Evolutionary conservation across 1,140 invertebrate species (phyloP).

Genomic region (Penaeus japonicus): DNA sequence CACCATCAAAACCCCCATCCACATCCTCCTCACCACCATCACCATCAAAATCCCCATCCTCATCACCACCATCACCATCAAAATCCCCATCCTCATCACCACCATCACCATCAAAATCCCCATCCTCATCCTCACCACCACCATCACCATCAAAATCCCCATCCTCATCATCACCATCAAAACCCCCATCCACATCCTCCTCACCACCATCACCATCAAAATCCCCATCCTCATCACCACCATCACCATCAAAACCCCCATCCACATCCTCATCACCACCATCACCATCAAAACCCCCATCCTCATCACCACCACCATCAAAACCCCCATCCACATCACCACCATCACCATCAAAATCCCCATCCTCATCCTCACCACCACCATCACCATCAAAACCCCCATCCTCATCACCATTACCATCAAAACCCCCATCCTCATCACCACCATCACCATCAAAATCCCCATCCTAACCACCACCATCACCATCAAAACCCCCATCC

Average conservation of each 20-base stretch:
- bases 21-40: neutral
- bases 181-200: no score
- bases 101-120: no score
- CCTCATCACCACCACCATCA: neutral
- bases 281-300: neutral
- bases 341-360: no score
- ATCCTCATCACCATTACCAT: no score
- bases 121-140: no score
- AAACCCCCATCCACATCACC: neutral
- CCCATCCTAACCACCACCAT: neutral
- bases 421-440: no score
- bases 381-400: no score
- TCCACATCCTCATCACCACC: neutral
- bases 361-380: no score
- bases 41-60: neutral
- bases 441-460: neutral
- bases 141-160: no score
- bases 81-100: neutral
- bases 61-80: neutral
- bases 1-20: neutral
- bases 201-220: neutral
- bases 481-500: neutral
- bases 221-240: neutral
- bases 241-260: neutral
- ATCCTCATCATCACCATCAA: no score